phyloP scores from a whole-genome alignment of 2,113 vertebrate species.

The Halcyon malimbica region DNA sequence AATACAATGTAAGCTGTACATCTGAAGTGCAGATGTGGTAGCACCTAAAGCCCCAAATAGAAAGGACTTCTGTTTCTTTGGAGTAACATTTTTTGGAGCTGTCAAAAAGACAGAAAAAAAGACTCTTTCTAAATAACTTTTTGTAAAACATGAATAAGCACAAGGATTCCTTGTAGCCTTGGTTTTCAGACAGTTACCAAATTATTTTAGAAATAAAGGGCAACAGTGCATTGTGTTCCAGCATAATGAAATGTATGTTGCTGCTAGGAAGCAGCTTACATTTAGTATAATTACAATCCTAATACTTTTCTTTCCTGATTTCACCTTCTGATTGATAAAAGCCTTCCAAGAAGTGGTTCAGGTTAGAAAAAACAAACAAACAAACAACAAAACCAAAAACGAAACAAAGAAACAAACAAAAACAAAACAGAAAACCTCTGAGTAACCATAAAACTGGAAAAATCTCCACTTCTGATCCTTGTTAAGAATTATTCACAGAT shows the following conservation, averaged over 20 bases:
- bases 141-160: neutral
- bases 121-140: neutral
- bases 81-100: neutral
- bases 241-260: neutral
- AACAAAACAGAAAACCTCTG: neutral
- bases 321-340: neutral
- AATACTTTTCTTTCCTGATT: neutral
- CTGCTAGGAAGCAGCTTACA: neutral
- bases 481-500: neutral
- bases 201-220: neutral
- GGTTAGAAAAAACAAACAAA: neutral
- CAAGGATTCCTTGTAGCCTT: neutral
- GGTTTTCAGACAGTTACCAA: neutral
- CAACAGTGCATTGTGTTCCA: neutral
- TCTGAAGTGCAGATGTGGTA: neutral
- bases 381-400: neutral
- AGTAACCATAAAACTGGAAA: neutral
- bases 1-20: neutral
- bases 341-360: neutral
- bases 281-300: neutral
- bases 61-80: neutral
- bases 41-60: neutral
- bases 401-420: neutral
- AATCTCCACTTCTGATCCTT: neutral
- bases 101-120: neutral